phyloP scores from a whole-genome alignment of 2,888 invertebrate genomes.

The Papilio elwesi region DNA sequence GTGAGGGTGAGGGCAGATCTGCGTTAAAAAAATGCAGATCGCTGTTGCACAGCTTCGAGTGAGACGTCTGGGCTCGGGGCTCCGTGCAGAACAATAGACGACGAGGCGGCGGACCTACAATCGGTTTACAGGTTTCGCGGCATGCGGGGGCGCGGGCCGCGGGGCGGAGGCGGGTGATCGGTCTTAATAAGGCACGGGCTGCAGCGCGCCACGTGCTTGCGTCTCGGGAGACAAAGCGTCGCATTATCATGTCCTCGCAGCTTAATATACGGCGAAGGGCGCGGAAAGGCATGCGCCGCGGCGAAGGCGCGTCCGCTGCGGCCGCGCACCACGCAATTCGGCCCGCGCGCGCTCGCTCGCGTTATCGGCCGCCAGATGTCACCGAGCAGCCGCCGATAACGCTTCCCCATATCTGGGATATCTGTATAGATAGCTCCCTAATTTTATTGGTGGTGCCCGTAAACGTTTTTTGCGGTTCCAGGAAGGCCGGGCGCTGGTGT shows the following conservation, averaged over 20 bases:
- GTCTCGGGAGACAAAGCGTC: slow-evolving; percentile 40
- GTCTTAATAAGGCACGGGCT: slow-evolving; percentile 40
- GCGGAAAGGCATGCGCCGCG: not conserved
- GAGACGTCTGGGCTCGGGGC: too few relatives aligned
- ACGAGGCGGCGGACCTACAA: too few relatives aligned
- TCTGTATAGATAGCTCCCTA: slow-evolving; percentile 72
- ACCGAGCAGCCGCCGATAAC: slow-evolving; percentile 47
- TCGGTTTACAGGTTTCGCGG: too few relatives aligned
- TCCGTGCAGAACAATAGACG: too few relatives aligned
- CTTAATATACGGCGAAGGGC: slow-evolving; percentile 36
- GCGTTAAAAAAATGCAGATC: too few relatives aligned
- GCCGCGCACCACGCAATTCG: slow-evolving; percentile 19
- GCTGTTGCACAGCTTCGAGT: too few relatives aligned
- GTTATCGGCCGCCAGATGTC: slow-evolving; percentile 15
- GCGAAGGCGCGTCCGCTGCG: slow-evolving; percentile 9
- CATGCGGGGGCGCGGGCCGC: too few relatives aligned
- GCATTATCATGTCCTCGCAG: slow-evolving; percentile 40
- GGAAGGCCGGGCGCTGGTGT: slow-evolving; percentile 45
- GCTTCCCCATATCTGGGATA: slow-evolving; percentile 65
- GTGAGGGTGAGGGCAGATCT: too few relatives aligned
- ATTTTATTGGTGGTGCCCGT: slow-evolving; percentile 57
- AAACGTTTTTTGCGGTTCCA: slow-evolving; percentile 51
- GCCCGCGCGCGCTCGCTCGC: not conserved
- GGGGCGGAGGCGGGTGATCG: slow-evolving; percentile 16
- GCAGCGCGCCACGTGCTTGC: slow-evolving; percentile 33